Percentiles rank a stretch among this genome's conserved stretches.
Evolutionary conservation across 2,113 vertebrate genomes (phyloP).

Genomic region (Aepyceros melampus): DNA sequence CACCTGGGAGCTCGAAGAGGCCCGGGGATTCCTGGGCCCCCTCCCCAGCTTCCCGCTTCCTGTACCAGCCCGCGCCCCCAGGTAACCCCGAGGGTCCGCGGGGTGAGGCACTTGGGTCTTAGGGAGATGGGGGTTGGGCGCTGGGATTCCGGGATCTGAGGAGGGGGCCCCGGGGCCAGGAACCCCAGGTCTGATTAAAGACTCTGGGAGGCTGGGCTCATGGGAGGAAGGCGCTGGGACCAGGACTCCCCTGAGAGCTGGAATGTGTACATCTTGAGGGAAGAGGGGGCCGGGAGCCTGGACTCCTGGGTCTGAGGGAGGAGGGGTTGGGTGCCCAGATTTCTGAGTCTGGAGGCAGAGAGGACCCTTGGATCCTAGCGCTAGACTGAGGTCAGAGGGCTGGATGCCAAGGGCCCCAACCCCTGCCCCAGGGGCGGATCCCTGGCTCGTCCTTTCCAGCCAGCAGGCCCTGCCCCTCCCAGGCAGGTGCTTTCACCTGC

Average conservation of each 20-base stretch:
- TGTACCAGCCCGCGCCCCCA: not conserved
- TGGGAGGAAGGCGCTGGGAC: not conserved
- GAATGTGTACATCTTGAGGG: not conserved
- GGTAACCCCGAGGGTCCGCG: slow-evolving; percentile 15
- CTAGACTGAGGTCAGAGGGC: not conserved
- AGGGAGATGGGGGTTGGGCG: not conserved
- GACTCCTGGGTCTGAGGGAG: not conserved
- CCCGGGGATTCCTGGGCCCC: not conserved
- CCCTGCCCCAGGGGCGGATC: slow-evolving; percentile 32
- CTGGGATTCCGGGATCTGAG: not conserved
- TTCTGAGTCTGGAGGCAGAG: not conserved
- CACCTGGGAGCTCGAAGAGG: slow-evolving; percentile 48
- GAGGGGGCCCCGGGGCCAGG: not conserved
- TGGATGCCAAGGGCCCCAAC: not conserved
- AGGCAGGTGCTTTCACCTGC: slow-evolving; percentile 54
- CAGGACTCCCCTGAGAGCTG: not conserved
- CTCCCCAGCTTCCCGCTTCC: not conserved
- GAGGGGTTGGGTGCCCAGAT: not conserved
- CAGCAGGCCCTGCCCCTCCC: slow-evolving; percentile 32
- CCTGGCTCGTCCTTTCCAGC: slow-evolving; percentile 35
- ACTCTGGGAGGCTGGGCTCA: not conserved
- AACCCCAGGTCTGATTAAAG: not conserved
- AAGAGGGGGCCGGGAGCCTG: no score
- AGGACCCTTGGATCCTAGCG: not conserved
- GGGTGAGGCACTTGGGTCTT: not conserved